These are phyloP conservation scores for Frankliniella intonsa DNA, from an alignment of 2,888 invertebrate genomes.

Conservation along the genomic window DNA sequence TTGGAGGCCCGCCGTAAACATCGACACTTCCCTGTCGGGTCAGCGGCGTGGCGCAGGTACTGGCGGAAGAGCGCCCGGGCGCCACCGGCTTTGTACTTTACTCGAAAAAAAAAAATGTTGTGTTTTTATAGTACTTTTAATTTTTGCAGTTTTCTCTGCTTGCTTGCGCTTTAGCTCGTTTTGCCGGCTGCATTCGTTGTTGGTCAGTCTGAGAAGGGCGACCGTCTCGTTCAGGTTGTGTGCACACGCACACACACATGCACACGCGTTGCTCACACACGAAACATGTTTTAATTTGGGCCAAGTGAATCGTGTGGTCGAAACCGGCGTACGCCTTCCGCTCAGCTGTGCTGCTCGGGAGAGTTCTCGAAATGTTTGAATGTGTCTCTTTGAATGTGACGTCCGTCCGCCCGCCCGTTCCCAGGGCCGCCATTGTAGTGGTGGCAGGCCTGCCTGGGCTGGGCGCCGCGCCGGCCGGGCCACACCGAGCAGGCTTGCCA, in stretches of 20 bases:
- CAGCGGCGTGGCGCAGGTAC: neutral
- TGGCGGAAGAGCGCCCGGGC: too few relatives aligned
- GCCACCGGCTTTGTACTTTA: neutral
- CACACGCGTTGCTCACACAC: too few relatives aligned
- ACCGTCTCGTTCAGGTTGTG: constrained; percentile 8
- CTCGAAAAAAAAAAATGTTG: neutral
- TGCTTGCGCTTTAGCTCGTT: neutral
- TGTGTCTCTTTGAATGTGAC: neutral
- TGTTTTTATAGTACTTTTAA: too few relatives aligned
- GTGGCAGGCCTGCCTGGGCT: too few relatives aligned
- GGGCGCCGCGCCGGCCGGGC: neutral
- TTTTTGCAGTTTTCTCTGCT: too few relatives aligned
- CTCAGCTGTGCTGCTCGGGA: too few relatives aligned
- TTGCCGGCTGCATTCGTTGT: neutral
- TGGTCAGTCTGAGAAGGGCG: neutral
- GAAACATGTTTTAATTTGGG: neutral
- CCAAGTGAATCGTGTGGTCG: neutral
- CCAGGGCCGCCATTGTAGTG: neutral
- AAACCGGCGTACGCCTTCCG: neutral
- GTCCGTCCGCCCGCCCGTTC: neutral
- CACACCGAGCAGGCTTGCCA: neutral
- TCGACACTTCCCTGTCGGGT: neutral
- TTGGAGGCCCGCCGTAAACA: neutral
- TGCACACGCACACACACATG: neutral
- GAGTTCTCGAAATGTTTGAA: neutral